Percentiles rank a stretch among this genome's conserved stretches.
Conservation (phyloP, 2,888 invertebrate genomes). For the Lepidonotus clava region DNA sequence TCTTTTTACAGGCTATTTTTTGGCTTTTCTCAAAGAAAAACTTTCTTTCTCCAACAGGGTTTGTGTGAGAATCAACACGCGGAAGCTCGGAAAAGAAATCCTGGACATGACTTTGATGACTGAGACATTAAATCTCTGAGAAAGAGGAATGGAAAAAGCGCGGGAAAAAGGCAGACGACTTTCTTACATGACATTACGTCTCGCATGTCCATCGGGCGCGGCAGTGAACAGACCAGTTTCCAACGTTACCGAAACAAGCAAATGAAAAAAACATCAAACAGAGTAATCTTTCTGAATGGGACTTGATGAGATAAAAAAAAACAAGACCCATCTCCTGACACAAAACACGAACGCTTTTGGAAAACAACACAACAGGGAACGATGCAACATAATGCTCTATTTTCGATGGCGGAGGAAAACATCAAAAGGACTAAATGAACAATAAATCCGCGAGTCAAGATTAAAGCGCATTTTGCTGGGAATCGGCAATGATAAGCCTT, state of each 20-base stretch:
- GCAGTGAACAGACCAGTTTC: constrained; percentile 45
- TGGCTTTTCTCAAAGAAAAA: constrained; percentile 19
- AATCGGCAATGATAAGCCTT: constrained; percentile 44
- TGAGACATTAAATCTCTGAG: constrained; percentile 41
- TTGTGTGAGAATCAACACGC: constrained; percentile 51
- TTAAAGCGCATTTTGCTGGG: constrained; percentile 47
- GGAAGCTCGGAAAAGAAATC: constrained; percentile 28
- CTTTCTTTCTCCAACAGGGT: constrained; percentile 23
- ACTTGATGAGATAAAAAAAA: constrained; percentile 44
- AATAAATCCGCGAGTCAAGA: constrained; percentile 51
- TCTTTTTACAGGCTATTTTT: neutral
- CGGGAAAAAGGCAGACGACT: constrained; percentile 38
- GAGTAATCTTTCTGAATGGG: constrained; percentile 50
- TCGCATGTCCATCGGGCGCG: constrained; percentile 46
- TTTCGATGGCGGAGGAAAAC: constrained; percentile 46
- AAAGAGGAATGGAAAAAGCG: neutral
- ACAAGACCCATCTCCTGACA: neutral
- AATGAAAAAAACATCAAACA: constrained; percentile 31
- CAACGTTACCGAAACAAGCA: constrained; percentile 48
- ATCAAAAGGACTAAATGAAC: constrained; percentile 51
- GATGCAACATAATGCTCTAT: constrained; percentile 49
- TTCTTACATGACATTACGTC: constrained; percentile 49
- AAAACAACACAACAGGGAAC: constrained; percentile 52
- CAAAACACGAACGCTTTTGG: constrained; percentile 19
- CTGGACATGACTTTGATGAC: constrained; percentile 48